Conservation (phyloP, 2,113 vertebrate species). For the Vulpes lagopus region DNA sequence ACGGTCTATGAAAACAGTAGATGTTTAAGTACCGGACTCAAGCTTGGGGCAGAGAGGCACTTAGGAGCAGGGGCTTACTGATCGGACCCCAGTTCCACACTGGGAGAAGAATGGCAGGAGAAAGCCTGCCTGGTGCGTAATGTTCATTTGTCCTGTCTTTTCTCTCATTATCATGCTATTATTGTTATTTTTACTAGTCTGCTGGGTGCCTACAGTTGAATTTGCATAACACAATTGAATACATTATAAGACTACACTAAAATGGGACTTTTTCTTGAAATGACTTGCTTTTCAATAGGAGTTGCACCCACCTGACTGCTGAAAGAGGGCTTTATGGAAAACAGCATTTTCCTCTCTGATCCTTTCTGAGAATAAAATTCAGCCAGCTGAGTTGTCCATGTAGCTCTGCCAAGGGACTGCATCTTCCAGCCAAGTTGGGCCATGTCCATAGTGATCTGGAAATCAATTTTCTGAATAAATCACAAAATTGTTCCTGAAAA, state of each 20-base stretch:
- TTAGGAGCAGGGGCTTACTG: not conserved
- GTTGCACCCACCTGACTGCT: not conserved
- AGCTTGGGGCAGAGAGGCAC: not conserved
- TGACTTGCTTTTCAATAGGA: not conserved
- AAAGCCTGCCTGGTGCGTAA: not conserved
- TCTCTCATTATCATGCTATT: not conserved
- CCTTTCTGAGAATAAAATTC: constrained; percentile 2
- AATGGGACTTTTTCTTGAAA: not conserved
- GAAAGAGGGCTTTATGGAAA: not conserved
- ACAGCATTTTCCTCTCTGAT: not conserved
- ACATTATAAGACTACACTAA: not conserved
- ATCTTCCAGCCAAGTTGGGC: constrained; percentile 51
- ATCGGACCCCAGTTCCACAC: accelerated
- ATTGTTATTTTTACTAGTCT: not conserved
- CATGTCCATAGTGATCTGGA: constrained; percentile 24
- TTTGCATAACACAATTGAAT: not conserved
- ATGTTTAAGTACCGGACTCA: not conserved
- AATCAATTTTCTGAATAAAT: constrained; percentile 61
- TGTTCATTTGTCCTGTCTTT: not conserved
- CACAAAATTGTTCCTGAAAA: not conserved
- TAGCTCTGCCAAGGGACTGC: not conserved
- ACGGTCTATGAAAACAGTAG: not conserved
- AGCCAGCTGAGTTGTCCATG: not conserved
- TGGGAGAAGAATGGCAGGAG: not conserved
- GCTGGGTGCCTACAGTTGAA: not conserved